Evolutionary conservation across 2,797 vertebrate species (phyloP).

Genomic region (Tokudaia tokunoshimensis): DNA sequence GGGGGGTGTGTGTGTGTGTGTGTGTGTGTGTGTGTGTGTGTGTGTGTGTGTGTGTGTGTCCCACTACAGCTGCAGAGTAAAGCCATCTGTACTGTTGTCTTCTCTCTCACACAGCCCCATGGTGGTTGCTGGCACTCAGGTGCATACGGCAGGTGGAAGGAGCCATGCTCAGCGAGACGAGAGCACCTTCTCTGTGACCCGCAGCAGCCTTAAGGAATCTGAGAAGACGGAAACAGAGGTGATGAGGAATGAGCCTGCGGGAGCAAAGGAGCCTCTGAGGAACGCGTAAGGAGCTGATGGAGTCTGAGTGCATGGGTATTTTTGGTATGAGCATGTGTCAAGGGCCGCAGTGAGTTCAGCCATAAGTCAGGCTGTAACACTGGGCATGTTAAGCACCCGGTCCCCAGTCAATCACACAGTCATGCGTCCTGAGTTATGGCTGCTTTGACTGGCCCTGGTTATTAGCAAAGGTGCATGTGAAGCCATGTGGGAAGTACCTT

Average conservation of each 20-base stretch:
- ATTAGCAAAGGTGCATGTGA: neutral
- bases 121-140: neutral
- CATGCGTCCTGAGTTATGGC: neutral
- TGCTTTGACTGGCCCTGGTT: neutral
- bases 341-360: fast-evolving
- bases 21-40: too few species aligned
- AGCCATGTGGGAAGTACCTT: neutral
- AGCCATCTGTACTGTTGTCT: too few species aligned
- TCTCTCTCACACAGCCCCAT: neutral
- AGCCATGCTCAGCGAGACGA: neutral
- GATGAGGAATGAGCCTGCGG: too few species aligned
- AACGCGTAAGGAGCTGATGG: neutral
- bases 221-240: neutral
- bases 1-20: too few species aligned
- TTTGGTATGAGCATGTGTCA: neutral
- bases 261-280: neutral
- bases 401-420: neutral
- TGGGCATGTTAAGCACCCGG: neutral
- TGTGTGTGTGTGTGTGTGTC: too few species aligned
- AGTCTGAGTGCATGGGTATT: neutral
- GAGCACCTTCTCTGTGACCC: neutral
- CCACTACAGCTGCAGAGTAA: neutral
- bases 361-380: neutral
- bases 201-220: neutral
- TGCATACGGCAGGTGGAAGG: neutral